These are phyloP conservation scores for Glossophaga mutica DNA, from an alignment of 2,797 vertebrate genomes.

Conservation along the genomic window DNA sequence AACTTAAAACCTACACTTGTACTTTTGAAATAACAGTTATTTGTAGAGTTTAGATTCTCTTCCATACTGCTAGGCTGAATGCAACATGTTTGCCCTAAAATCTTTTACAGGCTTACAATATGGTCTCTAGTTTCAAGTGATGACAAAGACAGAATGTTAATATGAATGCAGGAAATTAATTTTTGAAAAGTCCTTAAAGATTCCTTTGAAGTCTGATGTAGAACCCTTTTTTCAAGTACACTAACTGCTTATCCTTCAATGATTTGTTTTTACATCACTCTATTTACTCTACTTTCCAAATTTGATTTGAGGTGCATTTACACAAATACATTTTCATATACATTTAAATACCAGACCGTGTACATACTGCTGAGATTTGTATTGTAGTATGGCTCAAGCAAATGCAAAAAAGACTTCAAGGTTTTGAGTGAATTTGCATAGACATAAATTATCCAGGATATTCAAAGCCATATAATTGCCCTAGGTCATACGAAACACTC, in stretches of 20 bases:
- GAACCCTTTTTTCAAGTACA: constrained; percentile 30
- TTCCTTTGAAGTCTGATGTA: constrained; percentile 55
- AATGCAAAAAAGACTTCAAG: constrained; percentile 70
- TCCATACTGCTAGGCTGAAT: constrained; percentile 50
- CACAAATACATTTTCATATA: constrained; percentile 35
- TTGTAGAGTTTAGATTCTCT: constrained; percentile 48
- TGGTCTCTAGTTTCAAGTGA: constrained; percentile 67
- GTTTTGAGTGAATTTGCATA: constrained; percentile 72
- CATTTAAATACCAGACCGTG: constrained; percentile 14
- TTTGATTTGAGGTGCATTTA: constrained; percentile 54
- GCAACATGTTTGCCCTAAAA: constrained; percentile 56
- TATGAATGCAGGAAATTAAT: constrained; percentile 61
- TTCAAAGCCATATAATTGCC: constrained; percentile 71
- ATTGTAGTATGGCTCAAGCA: background rate
- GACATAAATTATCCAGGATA: constrained; percentile 71
- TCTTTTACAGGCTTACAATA: constrained; percentile 69
- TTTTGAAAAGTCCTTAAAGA: constrained; percentile 64
- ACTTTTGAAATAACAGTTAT: constrained; percentile 45
- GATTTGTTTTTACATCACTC: constrained; percentile 30
- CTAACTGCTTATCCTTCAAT: constrained; percentile 7
- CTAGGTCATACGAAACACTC: constrained; percentile 61
- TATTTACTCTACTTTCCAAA: constrained; percentile 42
- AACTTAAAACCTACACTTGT: background rate
- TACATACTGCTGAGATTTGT: constrained; percentile 39
- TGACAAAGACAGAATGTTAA: constrained; percentile 68